These are phyloP conservation scores for Andrena haemorrhoa DNA, from an alignment of 2,888 invertebrate genomes.

Conservation along the genomic window DNA sequence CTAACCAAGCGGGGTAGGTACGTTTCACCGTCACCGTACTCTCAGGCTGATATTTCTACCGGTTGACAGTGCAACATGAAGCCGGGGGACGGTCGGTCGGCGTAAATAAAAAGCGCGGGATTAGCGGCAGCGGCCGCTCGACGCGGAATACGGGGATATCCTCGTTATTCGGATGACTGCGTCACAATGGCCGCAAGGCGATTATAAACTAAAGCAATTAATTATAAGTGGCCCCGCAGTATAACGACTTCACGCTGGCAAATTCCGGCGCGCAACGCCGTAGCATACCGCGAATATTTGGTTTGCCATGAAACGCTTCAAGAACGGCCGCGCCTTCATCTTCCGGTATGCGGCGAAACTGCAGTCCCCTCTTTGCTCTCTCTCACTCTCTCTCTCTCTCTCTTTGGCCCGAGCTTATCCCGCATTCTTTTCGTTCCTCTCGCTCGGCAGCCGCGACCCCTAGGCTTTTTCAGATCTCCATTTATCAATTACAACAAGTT, in stretches of 20 bases:
- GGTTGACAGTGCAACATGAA: conserved; percentile 31
- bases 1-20: not conserved
- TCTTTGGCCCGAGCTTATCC: conserved; percentile 22
- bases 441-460: not conserved
- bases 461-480: conserved; percentile 51
- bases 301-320: conserved; percentile 75
- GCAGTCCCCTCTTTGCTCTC: conserved; percentile 62
- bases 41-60: not conserved
- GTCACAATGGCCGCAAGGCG: conserved; percentile 76
- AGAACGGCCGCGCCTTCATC: conserved; percentile 75
- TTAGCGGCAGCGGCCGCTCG: conserved; percentile 43
- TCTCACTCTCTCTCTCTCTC: not conserved
- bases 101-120: conserved; percentile 45
- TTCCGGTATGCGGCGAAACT: conserved; percentile 77
- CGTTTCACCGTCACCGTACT: not conserved
- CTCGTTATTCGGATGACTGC: conserved; percentile 70
- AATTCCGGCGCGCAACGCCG: conserved; percentile 72
- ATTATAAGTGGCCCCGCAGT: conserved; percentile 76
- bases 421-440: conserved; percentile 24
- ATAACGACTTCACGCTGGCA: conserved; percentile 75
- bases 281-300: conserved; percentile 79
- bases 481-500: conserved; percentile 73
- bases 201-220: conserved; percentile 82
- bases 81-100: not conserved
- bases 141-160: conserved; percentile 60